Percentiles rank a stretch among this genome's conserved stretches.
Evolutionary conservation across 2,797 vertebrate genomes (phyloP).

Genomic region (Centroberyx gerrardi): DNA sequence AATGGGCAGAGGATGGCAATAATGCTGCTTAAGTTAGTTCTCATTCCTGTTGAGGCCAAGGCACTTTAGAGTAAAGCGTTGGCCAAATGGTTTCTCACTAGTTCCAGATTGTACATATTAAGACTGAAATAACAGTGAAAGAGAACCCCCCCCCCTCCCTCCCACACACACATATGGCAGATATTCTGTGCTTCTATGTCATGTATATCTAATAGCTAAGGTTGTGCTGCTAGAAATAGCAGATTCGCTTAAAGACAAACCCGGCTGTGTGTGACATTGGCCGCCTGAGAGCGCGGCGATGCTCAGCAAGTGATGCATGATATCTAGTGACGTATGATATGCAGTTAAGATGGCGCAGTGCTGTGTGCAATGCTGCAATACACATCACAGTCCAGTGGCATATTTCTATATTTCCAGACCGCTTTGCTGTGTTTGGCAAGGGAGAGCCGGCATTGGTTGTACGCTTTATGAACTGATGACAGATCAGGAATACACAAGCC

Average conservation of each 20-base stretch:
- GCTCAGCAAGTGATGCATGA: constrained; percentile 29
- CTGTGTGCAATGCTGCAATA: neutral
- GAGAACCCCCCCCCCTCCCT: too few species aligned
- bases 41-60: neutral
- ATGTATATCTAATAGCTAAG: constrained; percentile 55
- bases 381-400: neutral
- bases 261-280: constrained; percentile 35
- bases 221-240: constrained; percentile 44
- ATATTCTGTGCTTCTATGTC: constrained; percentile 7
- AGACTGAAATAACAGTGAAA: too few species aligned
- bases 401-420: neutral
- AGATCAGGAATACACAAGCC: neutral
- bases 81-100: too few species aligned
- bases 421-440: too few species aligned
- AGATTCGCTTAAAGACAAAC: constrained; percentile 42
- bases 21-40: too few species aligned
- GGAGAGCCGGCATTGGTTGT: neutral
- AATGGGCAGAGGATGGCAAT: too few species aligned
- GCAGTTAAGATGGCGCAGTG: neutral
- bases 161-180: neutral
- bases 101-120: too few species aligned
- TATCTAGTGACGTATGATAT: constrained; percentile 3
- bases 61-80: neutral
- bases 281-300: constrained; percentile 24
- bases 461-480: neutral